A percentile compares a stretch with the other conserved stretches of the same genome.
Conservation (phyloP, 2,113 vertebrate genomes). For the Cnemophilus loriae region DNA sequence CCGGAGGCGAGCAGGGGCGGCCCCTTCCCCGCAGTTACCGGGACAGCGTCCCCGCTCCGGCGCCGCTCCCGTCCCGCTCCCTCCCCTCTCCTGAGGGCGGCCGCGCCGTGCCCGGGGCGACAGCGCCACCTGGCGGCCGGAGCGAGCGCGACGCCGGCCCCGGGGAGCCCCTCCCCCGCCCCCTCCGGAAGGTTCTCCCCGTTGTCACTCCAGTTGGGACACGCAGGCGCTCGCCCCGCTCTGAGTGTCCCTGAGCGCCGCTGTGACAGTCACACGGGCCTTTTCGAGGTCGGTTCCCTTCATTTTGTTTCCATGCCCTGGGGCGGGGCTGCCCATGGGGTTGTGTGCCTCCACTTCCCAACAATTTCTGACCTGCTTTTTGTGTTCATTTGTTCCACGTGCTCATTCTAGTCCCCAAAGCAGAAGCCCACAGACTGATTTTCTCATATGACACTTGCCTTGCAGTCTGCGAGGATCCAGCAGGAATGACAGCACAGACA, state of each 20-base stretch:
- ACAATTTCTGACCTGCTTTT: neutral
- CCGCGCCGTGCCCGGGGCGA: neutral
- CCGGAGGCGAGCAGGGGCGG: neutral
- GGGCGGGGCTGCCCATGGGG: no score
- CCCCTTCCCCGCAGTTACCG: no score
- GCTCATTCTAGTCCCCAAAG: neutral
- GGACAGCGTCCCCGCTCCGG: neutral
- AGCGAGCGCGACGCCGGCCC: neutral
- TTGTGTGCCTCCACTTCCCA: neutral
- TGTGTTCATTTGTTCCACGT: fast-evolving
- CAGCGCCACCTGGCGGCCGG: neutral
- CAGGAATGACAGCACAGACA: neutral
- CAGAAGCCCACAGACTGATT: fast-evolving
- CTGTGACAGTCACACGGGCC: fast-evolving
- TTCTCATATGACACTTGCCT: fast-evolving
- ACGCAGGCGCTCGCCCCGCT: fast-evolving
- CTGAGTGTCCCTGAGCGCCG: neutral
- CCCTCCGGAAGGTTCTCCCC: fast-evolving
- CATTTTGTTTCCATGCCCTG: fast-evolving
- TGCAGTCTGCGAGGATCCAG: fast-evolving
- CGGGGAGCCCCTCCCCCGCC: neutral
- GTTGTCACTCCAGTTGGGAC: fast-evolving
- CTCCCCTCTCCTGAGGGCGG: fast-evolving
- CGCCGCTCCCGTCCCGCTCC: neutral
- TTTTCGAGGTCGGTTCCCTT: neutral